Base-by-base conservation (phyloP, 2,113 vertebrate species). In the Colinus virginianus region DNA sequence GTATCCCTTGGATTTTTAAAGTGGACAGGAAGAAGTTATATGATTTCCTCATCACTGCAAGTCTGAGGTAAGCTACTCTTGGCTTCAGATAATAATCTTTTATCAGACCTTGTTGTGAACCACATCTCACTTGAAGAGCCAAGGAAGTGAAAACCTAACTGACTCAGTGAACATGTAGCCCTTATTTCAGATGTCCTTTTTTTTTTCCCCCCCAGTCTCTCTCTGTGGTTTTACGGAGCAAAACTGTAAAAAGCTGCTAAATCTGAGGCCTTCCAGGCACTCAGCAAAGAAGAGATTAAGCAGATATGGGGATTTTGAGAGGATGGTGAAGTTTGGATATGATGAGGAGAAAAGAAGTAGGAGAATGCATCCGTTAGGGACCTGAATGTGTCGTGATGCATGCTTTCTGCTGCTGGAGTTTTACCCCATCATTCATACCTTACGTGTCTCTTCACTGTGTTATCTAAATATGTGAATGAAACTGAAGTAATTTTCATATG, bases 1-100 rank as follows among this genome's bases (percentile, higher is more conserved):
- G 68, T 32, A 61, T 90, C 5, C 4, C 59, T 88, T 67, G 63
- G 59, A 36, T 92, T 78, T 78, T 90, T 64, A 66, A 78, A 84
- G 49, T 9, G 68, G 61, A 20, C 56, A 8, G 36, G 40, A 88
- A 79, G 17, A 5, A 38, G 58, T 76, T 56, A n/a, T 1, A 2
- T 9, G 4, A 67, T 51, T 70, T 71, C 17, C 61, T 78, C 25
- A 13, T 36, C 38, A 13, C 18, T 76, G 32, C 13, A 30, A 62
- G 32, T 42, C 42, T 70, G 58, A 64, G 18, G 19, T 83, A 10
- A 87, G 42, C 28, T 59, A 30, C 21, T 56, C 5, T 2, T 22
- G 38, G 45, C 84, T 84, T 51, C 40, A n/a, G 58, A 61, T 34
- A 72, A 1, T 32, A 32, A 30, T 55, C 23, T 83, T 66, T 7